Conservation (phyloP, 2,113 vertebrate genomes). For the Catharus minimus region DNA sequence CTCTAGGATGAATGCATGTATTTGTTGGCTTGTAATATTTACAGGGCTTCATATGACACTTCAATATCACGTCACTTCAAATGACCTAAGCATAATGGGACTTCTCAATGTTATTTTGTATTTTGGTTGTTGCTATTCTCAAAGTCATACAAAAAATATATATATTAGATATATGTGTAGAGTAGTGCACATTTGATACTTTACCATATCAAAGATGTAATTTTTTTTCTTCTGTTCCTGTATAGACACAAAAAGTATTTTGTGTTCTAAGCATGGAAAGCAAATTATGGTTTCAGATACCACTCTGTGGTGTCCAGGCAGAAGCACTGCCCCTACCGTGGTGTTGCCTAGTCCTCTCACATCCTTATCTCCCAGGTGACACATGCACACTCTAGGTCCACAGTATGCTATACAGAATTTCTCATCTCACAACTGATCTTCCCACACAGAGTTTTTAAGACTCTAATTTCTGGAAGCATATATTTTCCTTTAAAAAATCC, state of each 20-base stretch:
- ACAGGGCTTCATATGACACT: neutral
- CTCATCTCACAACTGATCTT: neutral
- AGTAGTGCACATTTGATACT: neutral
- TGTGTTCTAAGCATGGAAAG: neutral
- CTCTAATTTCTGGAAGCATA: neutral
- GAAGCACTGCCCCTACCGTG: neutral
- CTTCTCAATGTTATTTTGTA: neutral
- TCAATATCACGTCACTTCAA: neutral
- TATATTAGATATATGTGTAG: neutral
- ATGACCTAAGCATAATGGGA: neutral
- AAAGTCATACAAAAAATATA: neutral
- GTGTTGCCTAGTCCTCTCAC: neutral
- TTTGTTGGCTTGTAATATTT: neutral
- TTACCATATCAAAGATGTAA: neutral
- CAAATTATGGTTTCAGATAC: neutral
- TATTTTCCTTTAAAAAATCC: neutral
- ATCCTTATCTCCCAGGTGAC: neutral
- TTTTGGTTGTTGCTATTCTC: neutral
- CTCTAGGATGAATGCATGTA: neutral
- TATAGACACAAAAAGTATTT: neutral
- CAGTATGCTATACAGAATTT: neutral
- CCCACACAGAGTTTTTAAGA: neutral
- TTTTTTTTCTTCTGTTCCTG: neutral
- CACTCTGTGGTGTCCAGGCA: neutral
- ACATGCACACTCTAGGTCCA: neutral